Evolutionary conservation across 2,888 invertebrate species (phyloP).

Genomic region (Eilema caniola): DNA sequence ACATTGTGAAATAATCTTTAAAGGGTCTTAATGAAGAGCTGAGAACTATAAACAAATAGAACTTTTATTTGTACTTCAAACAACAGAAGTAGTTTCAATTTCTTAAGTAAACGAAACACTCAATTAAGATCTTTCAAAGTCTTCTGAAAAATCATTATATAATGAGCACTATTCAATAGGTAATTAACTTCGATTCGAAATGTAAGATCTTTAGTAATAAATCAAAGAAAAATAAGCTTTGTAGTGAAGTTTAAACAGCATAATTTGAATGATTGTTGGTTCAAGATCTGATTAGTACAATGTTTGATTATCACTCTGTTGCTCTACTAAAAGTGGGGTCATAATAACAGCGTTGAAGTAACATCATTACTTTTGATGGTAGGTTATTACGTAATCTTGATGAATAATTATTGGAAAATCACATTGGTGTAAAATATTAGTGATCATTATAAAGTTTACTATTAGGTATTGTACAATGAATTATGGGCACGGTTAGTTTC

Average conservation of each 20-base stretch:
- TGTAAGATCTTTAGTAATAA: conserved; percentile 12
- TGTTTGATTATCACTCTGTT: conserved; percentile 38
- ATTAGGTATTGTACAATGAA: conserved; percentile 1
- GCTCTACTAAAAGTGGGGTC: conserved; percentile 25
- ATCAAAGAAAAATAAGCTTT: conserved; percentile 25
- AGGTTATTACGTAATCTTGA: conserved; percentile 17
- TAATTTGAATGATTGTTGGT: conserved; percentile 15
- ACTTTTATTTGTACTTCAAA: conserved; percentile 45
- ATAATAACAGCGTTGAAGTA: conserved; percentile 25
- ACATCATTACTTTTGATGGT: conserved; percentile 11
- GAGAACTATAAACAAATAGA: conserved; percentile 52
- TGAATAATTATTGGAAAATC: conserved; percentile 9
- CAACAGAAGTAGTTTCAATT: conserved; percentile 42
- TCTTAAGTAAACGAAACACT: conserved; percentile 46
- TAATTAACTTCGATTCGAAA: conserved; percentile 43
- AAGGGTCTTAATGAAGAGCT: conserved; percentile 36
- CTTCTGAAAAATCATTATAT: conserved; percentile 49
- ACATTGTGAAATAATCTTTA: conserved; percentile 42
- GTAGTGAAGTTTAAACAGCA: background rate
- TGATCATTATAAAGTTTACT: conserved; percentile 2
- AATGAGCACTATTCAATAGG: conserved; percentile 54
- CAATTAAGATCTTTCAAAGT: conserved; percentile 48
- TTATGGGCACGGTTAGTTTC: background rate
- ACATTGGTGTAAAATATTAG: background rate
- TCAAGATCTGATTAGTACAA: conserved; percentile 38